These are phyloP conservation scores for Tragelaphus imberbis DNA, from an alignment of 2,113 vertebrate species.

Conservation along the genomic window DNA sequence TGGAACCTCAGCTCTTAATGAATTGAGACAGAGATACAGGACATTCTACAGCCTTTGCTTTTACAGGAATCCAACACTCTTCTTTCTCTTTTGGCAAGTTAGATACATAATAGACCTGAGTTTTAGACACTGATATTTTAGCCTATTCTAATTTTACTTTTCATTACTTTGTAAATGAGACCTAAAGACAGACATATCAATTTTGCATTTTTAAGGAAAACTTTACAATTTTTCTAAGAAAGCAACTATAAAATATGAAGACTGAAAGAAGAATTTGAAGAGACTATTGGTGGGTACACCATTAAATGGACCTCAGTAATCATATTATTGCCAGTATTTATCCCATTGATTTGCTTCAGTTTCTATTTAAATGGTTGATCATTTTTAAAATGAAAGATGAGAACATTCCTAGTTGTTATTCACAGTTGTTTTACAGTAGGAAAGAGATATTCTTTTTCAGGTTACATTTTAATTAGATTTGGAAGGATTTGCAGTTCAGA, in stretches of 20 bases:
- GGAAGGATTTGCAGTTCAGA: neutral
- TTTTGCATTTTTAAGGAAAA: neutral
- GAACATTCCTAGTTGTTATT: neutral
- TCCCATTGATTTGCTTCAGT: neutral
- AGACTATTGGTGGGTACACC: neutral
- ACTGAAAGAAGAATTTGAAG: neutral
- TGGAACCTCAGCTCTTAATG: neutral
- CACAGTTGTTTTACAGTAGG: neutral
- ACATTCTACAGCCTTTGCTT: too few species aligned
- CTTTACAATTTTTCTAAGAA: neutral
- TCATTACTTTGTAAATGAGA: neutral
- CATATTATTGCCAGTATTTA: neutral
- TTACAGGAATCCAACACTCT: neutral
- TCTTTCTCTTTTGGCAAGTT: neutral
- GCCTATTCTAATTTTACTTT: neutral
- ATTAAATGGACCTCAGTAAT: neutral
- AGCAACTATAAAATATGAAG: neutral
- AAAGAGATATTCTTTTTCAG: neutral
- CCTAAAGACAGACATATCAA: neutral
- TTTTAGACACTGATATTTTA: neutral
- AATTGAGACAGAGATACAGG: neutral
- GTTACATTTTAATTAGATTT: conserved; percentile 4
- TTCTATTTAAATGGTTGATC: neutral
- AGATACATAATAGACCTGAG: neutral
- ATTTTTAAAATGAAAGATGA: conserved; percentile 8